A percentile compares a stretch with the other conserved stretches of the same genome.
Conservation (phyloP, 2,797 vertebrate species). For the Pseudomugil tenellus region DNA sequence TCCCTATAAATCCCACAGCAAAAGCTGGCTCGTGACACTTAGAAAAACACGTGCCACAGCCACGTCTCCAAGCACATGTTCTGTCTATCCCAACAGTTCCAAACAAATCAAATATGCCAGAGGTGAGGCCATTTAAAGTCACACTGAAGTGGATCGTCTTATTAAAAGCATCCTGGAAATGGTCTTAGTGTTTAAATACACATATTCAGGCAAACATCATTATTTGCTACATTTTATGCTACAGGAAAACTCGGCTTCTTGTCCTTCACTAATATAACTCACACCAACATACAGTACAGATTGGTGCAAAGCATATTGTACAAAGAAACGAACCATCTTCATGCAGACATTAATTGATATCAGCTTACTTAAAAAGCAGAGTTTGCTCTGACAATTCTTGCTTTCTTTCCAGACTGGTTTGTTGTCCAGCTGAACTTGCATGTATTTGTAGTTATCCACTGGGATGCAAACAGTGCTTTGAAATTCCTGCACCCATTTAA, state of each 20-base stretch:
- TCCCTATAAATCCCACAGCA: constrained; percentile 62
- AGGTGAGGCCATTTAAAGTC: constrained; percentile 24
- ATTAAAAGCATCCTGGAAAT: background rate
- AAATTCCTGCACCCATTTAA: background rate
- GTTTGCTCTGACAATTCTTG: background rate
- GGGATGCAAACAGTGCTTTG: background rate
- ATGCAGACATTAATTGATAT: background rate
- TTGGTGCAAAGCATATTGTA: background rate
- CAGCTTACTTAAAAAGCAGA: background rate
- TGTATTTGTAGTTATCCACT: background rate
- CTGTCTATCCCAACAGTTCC: constrained; percentile 48
- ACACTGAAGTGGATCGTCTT: background rate
- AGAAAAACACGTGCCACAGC: constrained; percentile 48
- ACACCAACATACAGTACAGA: background rate
- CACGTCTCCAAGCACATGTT: constrained; percentile 45
- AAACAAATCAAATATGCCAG: constrained; percentile 49
- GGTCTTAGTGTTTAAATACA: background rate
- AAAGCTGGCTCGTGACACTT: constrained; percentile 58
- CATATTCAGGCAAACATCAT: background rate
- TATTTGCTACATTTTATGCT: background rate
- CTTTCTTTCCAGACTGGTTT: background rate
- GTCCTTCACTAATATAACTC: background rate
- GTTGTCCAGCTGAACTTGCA: background rate
- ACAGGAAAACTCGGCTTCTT: background rate
- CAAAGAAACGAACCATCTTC: background rate